Base-by-base conservation (phyloP, 2,797 vertebrate genomes). In the Alauda arvensis region DNA sequence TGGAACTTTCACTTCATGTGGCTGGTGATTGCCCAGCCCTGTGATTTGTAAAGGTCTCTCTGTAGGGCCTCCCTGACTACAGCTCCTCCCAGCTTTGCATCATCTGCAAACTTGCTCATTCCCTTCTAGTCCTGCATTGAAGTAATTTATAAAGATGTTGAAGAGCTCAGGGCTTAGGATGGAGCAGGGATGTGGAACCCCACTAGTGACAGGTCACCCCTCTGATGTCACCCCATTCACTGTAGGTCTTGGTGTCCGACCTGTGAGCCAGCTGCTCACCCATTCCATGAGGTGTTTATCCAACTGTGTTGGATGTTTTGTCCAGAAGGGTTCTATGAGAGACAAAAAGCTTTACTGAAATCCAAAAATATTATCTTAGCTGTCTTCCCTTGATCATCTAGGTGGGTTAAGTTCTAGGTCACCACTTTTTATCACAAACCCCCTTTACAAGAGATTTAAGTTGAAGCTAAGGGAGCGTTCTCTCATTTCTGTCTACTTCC, bases 181-280 rank as follows among this genome's bases (percentile, higher is more conserved):
- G 9, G 26, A 72, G 52, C 37, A 5, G 37, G 37, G 10, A 18
- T 18, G 18, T 26, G 21, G 43, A 63, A 14, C 18, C 12, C 26
- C 18, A 5, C 14, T 21, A 33, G 43, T 34, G 37, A 12, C 51
- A 43, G 14, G 14, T 21, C 11, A 25, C 25, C 31, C 2, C 1
- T 8, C 29, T 71, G 59, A 21, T 63, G 21, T 57, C 43, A 31
- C 17, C 31, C 17, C 12, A 31, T 34, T 31, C 31, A 8, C 14
- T 18, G 4, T 4, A 26, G 21, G 3, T 4, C 31, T 21, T 29
- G 42, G 31, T 18, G 4, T 20, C 51, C 3, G 1, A 25, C 25
- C 17, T 0, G 0, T 18, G 31, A 65, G 8, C 18, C n/a, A 51
- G 14, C 1, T 31, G 8, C 3, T 57, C 21, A 23, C 18, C 37